These are phyloP conservation scores for Micoletzkya japonica DNA, from an alignment of 2,888 invertebrate genomes.

Conservation along the genomic window DNA sequence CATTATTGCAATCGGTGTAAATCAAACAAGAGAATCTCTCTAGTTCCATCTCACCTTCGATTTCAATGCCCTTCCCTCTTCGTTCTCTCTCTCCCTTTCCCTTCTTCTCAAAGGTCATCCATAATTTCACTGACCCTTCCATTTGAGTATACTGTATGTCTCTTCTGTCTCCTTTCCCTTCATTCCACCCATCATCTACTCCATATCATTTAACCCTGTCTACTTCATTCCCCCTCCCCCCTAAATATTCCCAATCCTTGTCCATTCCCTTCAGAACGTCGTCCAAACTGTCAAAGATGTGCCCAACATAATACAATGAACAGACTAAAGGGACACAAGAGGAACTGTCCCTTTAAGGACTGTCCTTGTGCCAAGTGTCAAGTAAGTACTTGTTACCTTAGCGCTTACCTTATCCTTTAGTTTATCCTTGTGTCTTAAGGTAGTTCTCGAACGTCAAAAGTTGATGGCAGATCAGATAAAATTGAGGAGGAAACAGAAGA, in stretches of 20 bases:
- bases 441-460: slow-evolving; percentile 52
- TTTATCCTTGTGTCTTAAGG: slow-evolving; percentile 27
- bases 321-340: slow-evolving; percentile 54
- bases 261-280: slow-evolving; percentile 46
- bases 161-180: neutral
- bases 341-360: slow-evolving; percentile 50
- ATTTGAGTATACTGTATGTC: no score
- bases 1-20: no score
- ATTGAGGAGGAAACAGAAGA: slow-evolving; percentile 51
- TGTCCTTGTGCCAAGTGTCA: slow-evolving; percentile 50
- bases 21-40: no score
- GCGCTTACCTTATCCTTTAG: neutral
- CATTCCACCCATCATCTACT: neutral
- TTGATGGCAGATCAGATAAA: slow-evolving; percentile 58
- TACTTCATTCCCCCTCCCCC: no score
- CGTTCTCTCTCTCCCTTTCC: no score
- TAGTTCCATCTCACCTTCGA: no score
- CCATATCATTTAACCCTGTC: no score
- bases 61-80: no score
- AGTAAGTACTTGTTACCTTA: slow-evolving; percentile 24
- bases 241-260: no score
- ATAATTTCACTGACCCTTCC: no score
- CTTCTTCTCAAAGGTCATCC: no score
- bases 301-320: slow-evolving; percentile 50
- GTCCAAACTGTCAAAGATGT: slow-evolving; percentile 56